A percentile compares a stretch with the other conserved stretches of the same genome.
phyloP scores from a whole-genome alignment of 2,888 invertebrate species.

The Microctonus aethiopoides region DNA sequence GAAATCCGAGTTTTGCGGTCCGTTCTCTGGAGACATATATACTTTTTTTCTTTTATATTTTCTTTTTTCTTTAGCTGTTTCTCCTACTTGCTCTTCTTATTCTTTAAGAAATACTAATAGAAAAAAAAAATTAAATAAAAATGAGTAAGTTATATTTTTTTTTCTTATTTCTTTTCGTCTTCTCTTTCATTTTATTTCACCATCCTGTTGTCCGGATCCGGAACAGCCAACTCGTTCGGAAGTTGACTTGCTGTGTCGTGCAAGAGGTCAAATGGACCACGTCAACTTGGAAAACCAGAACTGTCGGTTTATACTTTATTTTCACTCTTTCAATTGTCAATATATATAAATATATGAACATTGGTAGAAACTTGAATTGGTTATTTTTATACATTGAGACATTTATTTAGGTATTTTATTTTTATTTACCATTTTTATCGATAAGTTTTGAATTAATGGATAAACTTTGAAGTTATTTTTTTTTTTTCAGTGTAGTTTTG shows the following conservation, averaged over 20 bases:
- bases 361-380: constrained; percentile 4
- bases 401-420: background rate
- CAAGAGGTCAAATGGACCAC: constrained; percentile 21
- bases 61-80: background rate
- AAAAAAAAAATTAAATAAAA: no score
- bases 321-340: background rate
- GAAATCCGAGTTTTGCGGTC: constrained; percentile 30
- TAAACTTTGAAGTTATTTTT: no score
- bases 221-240: constrained; percentile 21
- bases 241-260: constrained; percentile 16
- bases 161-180: background rate
- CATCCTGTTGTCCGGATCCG: constrained; percentile 24
- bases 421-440: background rate
- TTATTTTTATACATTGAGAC: no score
- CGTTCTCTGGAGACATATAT: constrained; percentile 12
- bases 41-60: constrained; percentile 19
- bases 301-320: constrained; percentile 1
- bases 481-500: no score
- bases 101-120: no score
- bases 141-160: no score
- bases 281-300: constrained; percentile 6
- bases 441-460: no score
- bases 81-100: constrained; percentile 1
- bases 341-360: background rate
- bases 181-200: constrained; percentile 7